Percentiles rank a stretch among this genome's conserved stretches.
Conservation (phyloP, 2,797 vertebrate genomes). For the Micropoecilia bifurca region DNA sequence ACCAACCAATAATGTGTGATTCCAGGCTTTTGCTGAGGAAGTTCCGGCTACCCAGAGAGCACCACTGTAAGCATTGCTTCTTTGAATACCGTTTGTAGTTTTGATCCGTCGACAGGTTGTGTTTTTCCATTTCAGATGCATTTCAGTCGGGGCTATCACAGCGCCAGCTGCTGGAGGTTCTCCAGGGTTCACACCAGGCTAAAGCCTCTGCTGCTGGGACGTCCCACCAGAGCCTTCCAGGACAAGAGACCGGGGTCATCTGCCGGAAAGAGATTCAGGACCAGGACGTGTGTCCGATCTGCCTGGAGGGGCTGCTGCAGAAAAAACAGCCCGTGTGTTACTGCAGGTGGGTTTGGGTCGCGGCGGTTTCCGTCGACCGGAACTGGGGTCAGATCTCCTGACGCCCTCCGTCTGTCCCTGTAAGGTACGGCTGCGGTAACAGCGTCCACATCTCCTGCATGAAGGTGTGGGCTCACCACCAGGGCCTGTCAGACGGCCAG, state of each 20-base stretch:
- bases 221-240: background rate
- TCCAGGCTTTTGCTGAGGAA: slow-evolving; percentile 82
- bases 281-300: slow-evolving; percentile 82
- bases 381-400: slow-evolving; percentile 21
- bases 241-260: slow-evolving; percentile 44
- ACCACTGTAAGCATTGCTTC: slow-evolving; percentile 80
- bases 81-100: background rate
- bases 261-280: slow-evolving; percentile 64
- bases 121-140: slow-evolving; percentile 55
- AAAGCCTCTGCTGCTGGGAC: background rate
- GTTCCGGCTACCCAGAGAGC: slow-evolving; percentile 81
- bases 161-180: slow-evolving; percentile 77
- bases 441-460: slow-evolving; percentile 82
- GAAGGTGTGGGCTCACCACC: slow-evolving; percentile 78
- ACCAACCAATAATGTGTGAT: slow-evolving; percentile 8
- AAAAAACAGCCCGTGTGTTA: slow-evolving; percentile 78
- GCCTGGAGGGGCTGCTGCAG: slow-evolving; percentile 79
- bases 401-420: background rate
- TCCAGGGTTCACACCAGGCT: slow-evolving; percentile 63
- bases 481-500: slow-evolving; percentile 43
- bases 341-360: slow-evolving; percentile 75
- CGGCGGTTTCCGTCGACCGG: slow-evolving; percentile 14
- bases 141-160: slow-evolving; percentile 80
- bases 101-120: background rate
- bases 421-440: slow-evolving; percentile 82